phyloP scores from a whole-genome alignment of 2,888 invertebrate species.

The Hirtodrosophila trivittata region DNA sequence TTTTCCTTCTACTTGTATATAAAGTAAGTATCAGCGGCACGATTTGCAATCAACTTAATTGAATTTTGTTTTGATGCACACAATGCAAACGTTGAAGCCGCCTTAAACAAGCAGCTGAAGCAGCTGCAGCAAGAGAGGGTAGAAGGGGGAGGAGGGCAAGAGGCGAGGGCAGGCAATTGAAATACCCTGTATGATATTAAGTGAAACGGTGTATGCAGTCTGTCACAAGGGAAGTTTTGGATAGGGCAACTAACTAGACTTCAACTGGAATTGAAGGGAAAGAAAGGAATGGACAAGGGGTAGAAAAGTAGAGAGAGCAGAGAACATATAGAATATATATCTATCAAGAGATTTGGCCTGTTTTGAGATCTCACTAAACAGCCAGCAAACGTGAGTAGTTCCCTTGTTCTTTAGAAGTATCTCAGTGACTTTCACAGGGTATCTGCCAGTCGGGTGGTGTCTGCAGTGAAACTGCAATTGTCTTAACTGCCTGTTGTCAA shows the following conservation, averaged over 20 bases:
- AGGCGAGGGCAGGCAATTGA: slow-evolving; percentile 18
- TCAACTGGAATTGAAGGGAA: too few species aligned
- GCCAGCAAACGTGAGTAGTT: too few species aligned
- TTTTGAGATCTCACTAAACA: too few species aligned
- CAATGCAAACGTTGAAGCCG: slow-evolving; percentile 40
- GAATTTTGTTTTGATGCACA: slow-evolving; percentile 69
- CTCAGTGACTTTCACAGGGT: slow-evolving; percentile 8
- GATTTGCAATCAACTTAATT: slow-evolving; percentile 77
- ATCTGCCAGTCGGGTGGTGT: not conserved
- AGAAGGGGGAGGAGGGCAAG: not conserved
- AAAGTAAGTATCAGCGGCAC: slow-evolving; percentile 34
- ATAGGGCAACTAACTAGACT: too few species aligned
- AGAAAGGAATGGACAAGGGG: too few species aligned
- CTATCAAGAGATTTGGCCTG: too few species aligned
- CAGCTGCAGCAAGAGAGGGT: not conserved
- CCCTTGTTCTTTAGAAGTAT: not conserved
- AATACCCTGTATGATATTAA: slow-evolving; percentile 3
- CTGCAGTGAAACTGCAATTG: slow-evolving; percentile 39
- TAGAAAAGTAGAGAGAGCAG: too few species aligned
- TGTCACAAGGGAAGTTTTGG: too few species aligned
- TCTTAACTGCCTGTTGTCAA: slow-evolving; percentile 61
- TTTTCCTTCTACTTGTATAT: slow-evolving; percentile 12
- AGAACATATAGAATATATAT: too few species aligned
- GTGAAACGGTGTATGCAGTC: not conserved
- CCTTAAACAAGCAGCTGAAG: slow-evolving; percentile 22